Base-by-base conservation (phyloP, 2,113 vertebrate species). In the Cricetomys ansorgei region DNA sequence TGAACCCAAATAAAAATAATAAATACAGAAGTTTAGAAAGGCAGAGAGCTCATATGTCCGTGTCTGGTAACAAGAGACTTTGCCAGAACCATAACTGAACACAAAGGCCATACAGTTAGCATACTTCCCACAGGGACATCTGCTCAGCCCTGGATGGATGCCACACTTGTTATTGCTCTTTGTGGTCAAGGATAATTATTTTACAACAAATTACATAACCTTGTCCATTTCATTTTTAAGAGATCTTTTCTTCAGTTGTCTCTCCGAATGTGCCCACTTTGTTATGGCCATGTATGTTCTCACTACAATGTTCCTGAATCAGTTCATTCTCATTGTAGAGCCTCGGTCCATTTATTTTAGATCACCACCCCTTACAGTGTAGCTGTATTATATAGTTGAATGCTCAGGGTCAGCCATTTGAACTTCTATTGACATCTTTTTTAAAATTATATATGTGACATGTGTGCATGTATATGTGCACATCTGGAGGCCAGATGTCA, bases 251-350 rank as follows among this genome's bases (percentile, higher is more conserved):
- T 83, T 25, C 4, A 43, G n/a, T 84, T 84, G n/a, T 40, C 4
- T 75, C 0, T 34, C 21, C 29, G 31, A 85, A 37, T 48, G 25
- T 70, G 5, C 3, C 13, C 62, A 19, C 25, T 64, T 65, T 55
- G 3, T 43, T 37, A 37, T 7, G 27, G 0, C 25, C 25, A 43
- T 8, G 2, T 17, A 16, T 17, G 6, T 27, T 48, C 12, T 7
- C 11, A 48, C 1, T n/a, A 17, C 55, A 59, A 17, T 21, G 21
- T 21, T 45, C 69, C 37, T 62, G 45, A 83, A 55, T 72, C 19
- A 73, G n/a, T 45, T 17, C 59, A 76, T 40, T 31, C 27, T 76
- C 88, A 75, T 29, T 62, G 4, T 9, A 50, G 34, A 64, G 31
- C 21, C 53, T 69, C 31, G 12, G n/a, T 25, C 31, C 11, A 34